Evolutionary conservation across 2,113 vertebrate species (phyloP), one percentile per base, ranked within the genome.

Genomic region (Anser brachyrhynchus): DNA sequence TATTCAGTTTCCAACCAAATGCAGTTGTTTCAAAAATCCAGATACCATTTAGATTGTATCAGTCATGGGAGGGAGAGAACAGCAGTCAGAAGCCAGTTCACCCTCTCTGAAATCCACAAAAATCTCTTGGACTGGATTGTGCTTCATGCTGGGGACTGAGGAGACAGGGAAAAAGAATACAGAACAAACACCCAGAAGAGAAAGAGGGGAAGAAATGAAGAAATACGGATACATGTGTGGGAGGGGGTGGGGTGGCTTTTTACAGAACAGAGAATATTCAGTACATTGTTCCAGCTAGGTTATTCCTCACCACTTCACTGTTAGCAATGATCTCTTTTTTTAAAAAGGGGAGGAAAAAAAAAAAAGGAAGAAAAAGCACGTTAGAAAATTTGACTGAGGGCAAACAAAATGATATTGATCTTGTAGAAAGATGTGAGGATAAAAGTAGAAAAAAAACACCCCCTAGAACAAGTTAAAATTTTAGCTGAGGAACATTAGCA

Each of bases 391-490:
- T 55, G 66, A 29, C 43, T 39, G 22, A 46, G 49, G 70, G 12
- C 11, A 92, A 74, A 79, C 52, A 72, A 72, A 86, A 62, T 44
- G 14, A 3, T 11, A 72, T 25, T 62, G 57, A 35, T 62, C 77
- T 64, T 91, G 26, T 23, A 49, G 66, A 91, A 93, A 19, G 29
- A 31, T 58, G 10, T 65, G 55, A 70, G 10, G 46, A 64, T 84
- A 78, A 57, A 93, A 89, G 20, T 81, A 28, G 72, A 65, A 90
- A 71, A 66, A 6, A 90, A 16, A 2, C 33, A 57, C 29, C 46
- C 31, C n/a, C 37, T 78, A n/a, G 29, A 87, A 70, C 59, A 88
- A 87, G 67, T 74, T 86, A 71, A 93, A 57, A 35, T 90, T 94
- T 85, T 73, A 76, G 26, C 57, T 91, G 74, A 35, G 1, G 1